Evolutionary conservation across 2,797 vertebrate genomes (phyloP).

Genomic region (Bufotes viridis): DNA sequence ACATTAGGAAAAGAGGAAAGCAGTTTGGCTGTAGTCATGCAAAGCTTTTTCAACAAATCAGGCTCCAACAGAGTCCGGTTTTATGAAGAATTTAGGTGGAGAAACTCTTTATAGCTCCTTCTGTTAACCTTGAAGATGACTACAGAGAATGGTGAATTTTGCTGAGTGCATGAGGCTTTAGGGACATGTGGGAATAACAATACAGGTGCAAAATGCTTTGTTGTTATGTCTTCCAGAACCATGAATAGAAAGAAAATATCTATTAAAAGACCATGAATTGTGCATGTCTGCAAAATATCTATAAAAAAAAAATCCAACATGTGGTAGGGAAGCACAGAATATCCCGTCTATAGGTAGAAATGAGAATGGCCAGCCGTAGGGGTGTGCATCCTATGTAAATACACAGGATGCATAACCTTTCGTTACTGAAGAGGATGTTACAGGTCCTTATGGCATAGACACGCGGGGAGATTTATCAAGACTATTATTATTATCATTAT

Average conservation of each 20-base stretch:
- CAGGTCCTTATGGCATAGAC: not conserved
- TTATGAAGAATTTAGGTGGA: not conserved
- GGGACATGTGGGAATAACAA: not conserved
- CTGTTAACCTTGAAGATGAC: not conserved
- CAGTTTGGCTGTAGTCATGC: no score
- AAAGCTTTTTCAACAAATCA: not conserved
- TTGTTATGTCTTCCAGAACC: not conserved
- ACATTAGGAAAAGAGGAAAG: no score
- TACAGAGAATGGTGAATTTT: not conserved
- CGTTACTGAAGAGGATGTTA: not conserved
- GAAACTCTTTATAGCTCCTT: not conserved
- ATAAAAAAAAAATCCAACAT: not conserved
- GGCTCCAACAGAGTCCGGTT: not conserved
- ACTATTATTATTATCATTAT: no score
- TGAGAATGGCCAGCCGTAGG: not conserved
- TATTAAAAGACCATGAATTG: not conserved
- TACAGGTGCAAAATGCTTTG: not conserved
- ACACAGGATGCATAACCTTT: not conserved
- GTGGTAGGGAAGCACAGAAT: not conserved
- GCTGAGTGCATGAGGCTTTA: not conserved
- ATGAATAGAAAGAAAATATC: not conserved
- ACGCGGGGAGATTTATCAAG: no score
- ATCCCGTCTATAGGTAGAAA: not conserved
- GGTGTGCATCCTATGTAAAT: not conserved
- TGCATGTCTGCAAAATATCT: not conserved